Evolutionary conservation across 2,888 invertebrate genomes (phyloP), one percentile per base, ranked within the genome.

Genomic region (Caenorhabditis sp.): DNA sequence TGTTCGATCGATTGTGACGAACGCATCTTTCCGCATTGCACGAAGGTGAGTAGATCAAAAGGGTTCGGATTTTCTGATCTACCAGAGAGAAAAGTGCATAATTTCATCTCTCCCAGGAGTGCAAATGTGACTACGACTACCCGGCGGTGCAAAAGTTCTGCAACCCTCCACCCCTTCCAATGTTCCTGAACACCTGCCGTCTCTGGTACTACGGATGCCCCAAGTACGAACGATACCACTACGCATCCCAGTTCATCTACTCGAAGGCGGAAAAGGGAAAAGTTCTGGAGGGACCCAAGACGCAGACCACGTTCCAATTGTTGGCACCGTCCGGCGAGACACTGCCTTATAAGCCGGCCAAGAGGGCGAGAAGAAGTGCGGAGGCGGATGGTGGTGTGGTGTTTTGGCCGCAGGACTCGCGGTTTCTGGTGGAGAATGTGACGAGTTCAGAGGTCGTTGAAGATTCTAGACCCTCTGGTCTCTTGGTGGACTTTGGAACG

Each of bases 241-340:
- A 90, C 66, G 88, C 90, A 22, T 90, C 90, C 1, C 90, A 90
- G 63, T 90, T 89, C 77, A 80, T 90, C 70, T 90, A 90, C 79
- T 89, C 89, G 16, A 89, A 89, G 59, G 90, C 90, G 5, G 90
- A 90, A 49, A 90, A 90, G 69, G 90, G 90, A 70, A 90, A 90
- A 84, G 85, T 85, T 14, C 61, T 90, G 63, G 87, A 87, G 41
- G 87, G 87, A 44, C 87, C 87, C 6, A 83, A 82, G 47, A 75
- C 75, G 0, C 56, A 66, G 14, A 79, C 83, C 2, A 80, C 85
- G 5, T 86, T 87, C 79, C 75, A 77, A 24, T 61, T 87, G 54
- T 38, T 86, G 44, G 80, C 86, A 16, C 87, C 87, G 1, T 68
- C 69, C n/a, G 87, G 87, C 3, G 84, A 86, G 24, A 75, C 75